A percentile compares a stretch with the other conserved stretches of the same genome.
phyloP scores from a whole-genome alignment of 2,113 vertebrate species.

The Helogale parvula region DNA sequence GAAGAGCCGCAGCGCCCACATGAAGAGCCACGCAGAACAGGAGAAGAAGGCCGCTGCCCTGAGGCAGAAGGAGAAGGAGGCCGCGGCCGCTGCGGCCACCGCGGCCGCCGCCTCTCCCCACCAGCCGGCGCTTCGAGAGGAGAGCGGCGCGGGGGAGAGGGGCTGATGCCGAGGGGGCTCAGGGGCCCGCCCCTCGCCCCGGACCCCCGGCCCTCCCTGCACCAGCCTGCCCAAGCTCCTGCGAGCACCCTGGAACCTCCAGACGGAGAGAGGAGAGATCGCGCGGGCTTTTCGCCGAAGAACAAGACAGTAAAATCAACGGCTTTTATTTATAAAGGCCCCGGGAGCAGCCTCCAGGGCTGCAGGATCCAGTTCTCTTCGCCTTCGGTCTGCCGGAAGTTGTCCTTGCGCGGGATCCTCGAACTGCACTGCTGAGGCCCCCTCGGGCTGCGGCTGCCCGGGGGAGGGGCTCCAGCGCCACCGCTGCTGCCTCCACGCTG shows the following conservation, averaged over 20 bases:
- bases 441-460: neutral
- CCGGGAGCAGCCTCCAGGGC: constrained; percentile 76
- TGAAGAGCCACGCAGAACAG: constrained; percentile 99
- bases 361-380: constrained; percentile 82
- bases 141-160: constrained; percentile 73
- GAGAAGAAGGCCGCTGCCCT: constrained; percentile 96
- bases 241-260: neutral
- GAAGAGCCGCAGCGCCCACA: constrained; percentile 99
- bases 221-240: neutral
- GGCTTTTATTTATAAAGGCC: constrained; percentile 84
- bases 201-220: constrained; percentile 25
- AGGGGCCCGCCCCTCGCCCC: constrained; percentile 58
- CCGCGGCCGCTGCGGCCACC: constrained; percentile 84
- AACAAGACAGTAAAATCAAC: constrained; percentile 68
- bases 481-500: neutral
- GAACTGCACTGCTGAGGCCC: constrained; percentile 4
- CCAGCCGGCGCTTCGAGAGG: constrained; percentile 80
- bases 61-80: constrained; percentile 91
- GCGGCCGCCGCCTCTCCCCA: neutral
- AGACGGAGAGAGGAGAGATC: constrained; percentile 30
- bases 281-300: constrained; percentile 66
- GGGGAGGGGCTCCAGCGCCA: neutral
- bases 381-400: constrained; percentile 69
- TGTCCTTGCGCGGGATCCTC: constrained; percentile 19
- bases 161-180: constrained; percentile 30